phyloP scores from a whole-genome alignment of 1,140 invertebrate species.

The Drosophila nigrodunni region DNA sequence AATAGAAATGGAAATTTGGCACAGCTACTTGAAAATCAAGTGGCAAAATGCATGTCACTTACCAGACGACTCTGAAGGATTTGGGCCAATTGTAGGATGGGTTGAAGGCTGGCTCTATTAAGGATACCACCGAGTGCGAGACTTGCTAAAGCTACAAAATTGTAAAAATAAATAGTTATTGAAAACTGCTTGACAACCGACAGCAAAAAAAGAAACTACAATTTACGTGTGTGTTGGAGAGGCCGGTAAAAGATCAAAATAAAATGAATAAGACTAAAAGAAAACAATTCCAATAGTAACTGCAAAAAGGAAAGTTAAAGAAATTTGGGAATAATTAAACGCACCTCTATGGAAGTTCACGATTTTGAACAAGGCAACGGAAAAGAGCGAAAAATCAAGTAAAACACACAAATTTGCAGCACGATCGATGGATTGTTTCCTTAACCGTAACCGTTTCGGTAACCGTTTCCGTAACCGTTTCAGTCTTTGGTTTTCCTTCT shows the following conservation, averaged over 20 bases:
- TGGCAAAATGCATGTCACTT: constrained; percentile 44
- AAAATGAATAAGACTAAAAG: background rate
- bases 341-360: constrained; percentile 37
- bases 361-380: constrained; percentile 38
- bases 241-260: constrained; percentile 6
- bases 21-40: constrained; percentile 32
- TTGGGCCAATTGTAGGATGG: constrained; percentile 12
- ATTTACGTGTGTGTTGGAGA: constrained; percentile 10
- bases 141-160: background rate
- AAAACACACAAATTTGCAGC: background rate
- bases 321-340: background rate
- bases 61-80: constrained; percentile 38
- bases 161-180: background rate
- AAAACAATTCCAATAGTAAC: constrained; percentile 24
- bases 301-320: background rate
- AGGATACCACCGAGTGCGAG: background rate
- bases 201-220: background rate
- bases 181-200: background rate
- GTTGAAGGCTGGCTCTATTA: background rate
- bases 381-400: constrained; percentile 31
- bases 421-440: background rate
- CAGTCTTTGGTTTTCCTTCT: background rate
- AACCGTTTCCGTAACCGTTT: too few species aligned
- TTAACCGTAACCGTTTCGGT: background rate
- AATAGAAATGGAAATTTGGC: constrained; percentile 13